Evolutionary conservation across 2,888 invertebrate genomes (phyloP).

Genomic region (Phanerotoma sp.): DNA sequence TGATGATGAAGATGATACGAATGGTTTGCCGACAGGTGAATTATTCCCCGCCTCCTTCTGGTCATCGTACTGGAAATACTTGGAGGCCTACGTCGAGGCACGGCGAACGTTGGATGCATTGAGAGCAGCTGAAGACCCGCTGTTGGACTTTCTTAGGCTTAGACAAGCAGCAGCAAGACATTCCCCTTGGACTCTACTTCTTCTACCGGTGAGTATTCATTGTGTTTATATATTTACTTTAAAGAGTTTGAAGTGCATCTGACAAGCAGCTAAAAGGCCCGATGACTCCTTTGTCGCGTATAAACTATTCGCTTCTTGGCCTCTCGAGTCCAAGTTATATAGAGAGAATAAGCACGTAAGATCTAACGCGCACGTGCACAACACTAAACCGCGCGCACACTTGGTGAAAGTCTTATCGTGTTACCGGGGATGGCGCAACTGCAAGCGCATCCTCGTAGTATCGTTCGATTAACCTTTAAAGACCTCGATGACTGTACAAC

Average conservation of each 20-base stretch:
- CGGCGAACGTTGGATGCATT: slow-evolving; percentile 66
- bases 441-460: slow-evolving; percentile 12
- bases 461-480: slow-evolving; percentile 21
- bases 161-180: slow-evolving; percentile 68
- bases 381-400: neutral
- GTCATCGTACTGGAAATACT: slow-evolving; percentile 68
- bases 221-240: slow-evolving; percentile 20
- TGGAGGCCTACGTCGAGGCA: slow-evolving; percentile 64
- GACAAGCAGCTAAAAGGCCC: neutral
- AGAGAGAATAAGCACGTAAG: too few species aligned
- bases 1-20: slow-evolving; percentile 6
- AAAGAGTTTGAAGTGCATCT: neutral
- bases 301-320: neutral
- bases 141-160: slow-evolving; percentile 67
- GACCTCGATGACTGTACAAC: slow-evolving; percentile 2
- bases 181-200: slow-evolving; percentile 66
- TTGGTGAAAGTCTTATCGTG: slow-evolving; percentile 15
- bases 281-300: slow-evolving; percentile 2
- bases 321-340: too few species aligned
- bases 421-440: slow-evolving; percentile 15
- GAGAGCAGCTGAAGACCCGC: slow-evolving; percentile 66
- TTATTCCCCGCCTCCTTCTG: slow-evolving; percentile 68
- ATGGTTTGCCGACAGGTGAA: slow-evolving; percentile 52
- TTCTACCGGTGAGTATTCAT: slow-evolving; percentile 71
- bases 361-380: too few species aligned